Conservation (phyloP, 2,113 vertebrate species). For the Anoura caudifer region DNA sequence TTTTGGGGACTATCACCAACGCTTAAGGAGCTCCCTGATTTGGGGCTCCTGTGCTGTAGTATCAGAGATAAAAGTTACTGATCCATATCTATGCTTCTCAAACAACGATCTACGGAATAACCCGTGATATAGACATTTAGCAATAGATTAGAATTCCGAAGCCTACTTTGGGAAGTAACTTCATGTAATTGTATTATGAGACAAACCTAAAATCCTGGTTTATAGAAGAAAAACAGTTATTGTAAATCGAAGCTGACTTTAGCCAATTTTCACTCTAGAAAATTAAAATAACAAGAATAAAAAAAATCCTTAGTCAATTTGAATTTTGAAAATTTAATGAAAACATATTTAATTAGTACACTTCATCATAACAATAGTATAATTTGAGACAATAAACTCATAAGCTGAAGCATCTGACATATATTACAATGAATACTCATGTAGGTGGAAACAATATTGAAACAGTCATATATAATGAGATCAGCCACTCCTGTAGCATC, state of each 20-base stretch:
- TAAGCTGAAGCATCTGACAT: background rate
- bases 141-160: background rate
- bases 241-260: background rate
- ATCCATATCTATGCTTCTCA: background rate
- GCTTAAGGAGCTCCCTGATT: too few relatives aligned
- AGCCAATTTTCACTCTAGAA: background rate
- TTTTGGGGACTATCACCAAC: too few relatives aligned
- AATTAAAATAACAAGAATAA: background rate
- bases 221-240: background rate
- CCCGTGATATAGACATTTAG: background rate
- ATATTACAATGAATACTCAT: background rate
- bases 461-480: background rate
- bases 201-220: background rate
- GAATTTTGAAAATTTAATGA: constrained; percentile 15
- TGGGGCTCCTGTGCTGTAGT: too few relatives aligned
- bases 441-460: background rate
- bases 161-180: background rate
- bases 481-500: background rate
- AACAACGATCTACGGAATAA: background rate
- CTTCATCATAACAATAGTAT: background rate
- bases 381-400: background rate
- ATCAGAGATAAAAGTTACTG: background rate
- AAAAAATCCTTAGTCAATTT: background rate
- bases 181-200: background rate
- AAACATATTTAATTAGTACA: background rate